phyloP scores from a whole-genome alignment of 2,888 invertebrate species.

The Rhamphomyia laevipes region DNA sequence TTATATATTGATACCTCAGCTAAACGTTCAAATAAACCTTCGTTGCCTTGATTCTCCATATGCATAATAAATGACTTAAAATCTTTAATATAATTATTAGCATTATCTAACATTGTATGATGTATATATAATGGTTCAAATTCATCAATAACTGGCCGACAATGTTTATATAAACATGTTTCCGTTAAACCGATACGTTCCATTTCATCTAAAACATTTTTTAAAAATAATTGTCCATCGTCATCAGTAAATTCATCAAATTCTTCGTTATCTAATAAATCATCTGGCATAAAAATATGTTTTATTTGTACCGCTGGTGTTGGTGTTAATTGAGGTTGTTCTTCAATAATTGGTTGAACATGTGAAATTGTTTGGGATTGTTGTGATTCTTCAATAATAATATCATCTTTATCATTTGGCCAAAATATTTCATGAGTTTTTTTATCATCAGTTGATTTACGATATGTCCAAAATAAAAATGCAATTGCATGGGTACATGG shows the following conservation, averaged over 20 bases:
- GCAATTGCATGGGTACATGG: conserved; percentile 28
- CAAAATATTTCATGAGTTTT: conserved; percentile 26
- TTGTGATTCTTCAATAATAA: no score
- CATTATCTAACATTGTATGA: conserved; percentile 28
- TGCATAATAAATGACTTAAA: conserved; percentile 26
- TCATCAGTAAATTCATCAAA: conserved; percentile 18
- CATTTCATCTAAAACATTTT: conserved; percentile 30
- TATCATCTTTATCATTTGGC: conserved; percentile 27
- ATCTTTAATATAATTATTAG: conserved; percentile 29
- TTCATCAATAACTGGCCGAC: conserved; percentile 28
- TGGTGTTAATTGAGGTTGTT: neutral
- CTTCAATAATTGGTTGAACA: conserved; percentile 26
- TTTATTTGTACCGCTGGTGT: conserved; percentile 6
- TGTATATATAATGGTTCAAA: conserved; percentile 32
- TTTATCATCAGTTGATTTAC: conserved; percentile 22
- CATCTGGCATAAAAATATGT: conserved; percentile 23
- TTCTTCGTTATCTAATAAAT: conserved; percentile 25
- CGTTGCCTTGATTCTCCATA: conserved; percentile 29
- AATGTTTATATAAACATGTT: conserved; percentile 29
- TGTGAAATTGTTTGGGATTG: conserved; percentile 18
- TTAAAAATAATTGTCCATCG: conserved; percentile 26
- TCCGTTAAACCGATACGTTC: conserved; percentile 27
- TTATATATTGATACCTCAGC: conserved; percentile 25
- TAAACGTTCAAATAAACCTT: conserved; percentile 28
- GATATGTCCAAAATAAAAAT: conserved; percentile 32